phyloP scores from a whole-genome alignment of 1,140 invertebrate genomes.

The Musca domestica region DNA sequence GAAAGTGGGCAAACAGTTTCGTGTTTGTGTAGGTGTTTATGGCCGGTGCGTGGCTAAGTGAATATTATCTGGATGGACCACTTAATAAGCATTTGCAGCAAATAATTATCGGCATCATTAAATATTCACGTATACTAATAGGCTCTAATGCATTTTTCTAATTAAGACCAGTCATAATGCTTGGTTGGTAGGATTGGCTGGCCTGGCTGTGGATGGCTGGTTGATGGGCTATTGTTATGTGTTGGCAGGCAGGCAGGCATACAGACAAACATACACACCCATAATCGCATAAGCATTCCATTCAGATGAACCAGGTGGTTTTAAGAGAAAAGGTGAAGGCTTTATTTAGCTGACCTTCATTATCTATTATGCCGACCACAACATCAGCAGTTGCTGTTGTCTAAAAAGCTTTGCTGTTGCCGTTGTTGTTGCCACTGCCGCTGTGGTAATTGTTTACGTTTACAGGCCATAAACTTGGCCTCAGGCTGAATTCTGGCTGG shows the following conservation, averaged over 20 bases:
- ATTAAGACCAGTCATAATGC: conserved; percentile 12
- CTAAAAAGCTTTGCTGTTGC: no score
- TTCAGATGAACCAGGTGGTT: no score
- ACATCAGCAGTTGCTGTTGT: no score
- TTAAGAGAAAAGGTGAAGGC: no score
- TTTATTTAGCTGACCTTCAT: no score
- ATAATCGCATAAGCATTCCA: no score
- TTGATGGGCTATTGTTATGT: neutral
- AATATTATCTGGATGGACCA: conserved; percentile 3
- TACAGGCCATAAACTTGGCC: conserved; percentile 3
- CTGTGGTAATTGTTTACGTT: conserved; percentile 5
- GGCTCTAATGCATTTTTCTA: conserved; percentile 18
- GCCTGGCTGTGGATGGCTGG: neutral
- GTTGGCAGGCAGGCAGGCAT: neutral
- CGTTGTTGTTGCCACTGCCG: neutral
- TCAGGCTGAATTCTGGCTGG: neutral
- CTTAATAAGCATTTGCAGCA: conserved; percentile 16
- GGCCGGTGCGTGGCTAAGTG: neutral
- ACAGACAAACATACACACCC: neutral
- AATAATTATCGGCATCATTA: conserved; percentile 15
- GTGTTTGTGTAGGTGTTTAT: no score
- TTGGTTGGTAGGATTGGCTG: neutral
- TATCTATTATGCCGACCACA: no score
- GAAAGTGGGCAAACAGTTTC: no score
- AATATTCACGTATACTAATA: conserved; percentile 17